These are phyloP conservation scores for Valencia hispanica DNA, from an alignment of 2,797 vertebrate genomes.

Conservation along the genomic window DNA sequence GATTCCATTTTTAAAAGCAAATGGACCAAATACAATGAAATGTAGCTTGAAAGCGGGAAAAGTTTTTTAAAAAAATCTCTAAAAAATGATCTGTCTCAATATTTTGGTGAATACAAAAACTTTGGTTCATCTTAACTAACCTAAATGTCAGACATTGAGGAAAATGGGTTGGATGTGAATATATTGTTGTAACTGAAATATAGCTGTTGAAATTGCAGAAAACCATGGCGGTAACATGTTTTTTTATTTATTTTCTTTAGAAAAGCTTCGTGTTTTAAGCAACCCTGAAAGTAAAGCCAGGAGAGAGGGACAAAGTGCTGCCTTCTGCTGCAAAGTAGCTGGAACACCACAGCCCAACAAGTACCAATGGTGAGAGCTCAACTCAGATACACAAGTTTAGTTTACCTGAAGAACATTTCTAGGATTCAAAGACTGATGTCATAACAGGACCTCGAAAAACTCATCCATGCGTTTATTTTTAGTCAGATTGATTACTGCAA, in stretches of 20 bases:
- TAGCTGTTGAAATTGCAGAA: neutral
- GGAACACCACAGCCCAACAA: constrained; percentile 86
- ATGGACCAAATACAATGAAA: no score
- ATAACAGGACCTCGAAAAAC: no score
- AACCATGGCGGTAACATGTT: neutral
- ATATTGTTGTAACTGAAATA: neutral
- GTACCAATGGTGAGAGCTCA: constrained; percentile 89
- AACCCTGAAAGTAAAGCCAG: constrained; percentile 89
- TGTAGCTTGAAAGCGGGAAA: neutral
- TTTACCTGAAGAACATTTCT: no score
- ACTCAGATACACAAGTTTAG: neutral
- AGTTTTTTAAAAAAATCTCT: neutral
- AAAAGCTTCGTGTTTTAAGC: constrained; percentile 87
- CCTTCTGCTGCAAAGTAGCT: constrained; percentile 90
- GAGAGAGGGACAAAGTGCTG: constrained; percentile 86
- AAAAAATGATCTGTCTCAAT: neutral
- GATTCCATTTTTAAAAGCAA: no score
- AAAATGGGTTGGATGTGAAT: neutral
- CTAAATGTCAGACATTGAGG: neutral
- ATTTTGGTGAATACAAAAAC: neutral
- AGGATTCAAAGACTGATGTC: no score
- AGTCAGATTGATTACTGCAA: no score
- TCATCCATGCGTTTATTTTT: no score
- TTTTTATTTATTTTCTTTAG: constrained; percentile 71
- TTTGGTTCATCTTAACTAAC: neutral